Conservation (phyloP, 2,888 invertebrate genomes). For the Coleophora deauratella region DNA sequence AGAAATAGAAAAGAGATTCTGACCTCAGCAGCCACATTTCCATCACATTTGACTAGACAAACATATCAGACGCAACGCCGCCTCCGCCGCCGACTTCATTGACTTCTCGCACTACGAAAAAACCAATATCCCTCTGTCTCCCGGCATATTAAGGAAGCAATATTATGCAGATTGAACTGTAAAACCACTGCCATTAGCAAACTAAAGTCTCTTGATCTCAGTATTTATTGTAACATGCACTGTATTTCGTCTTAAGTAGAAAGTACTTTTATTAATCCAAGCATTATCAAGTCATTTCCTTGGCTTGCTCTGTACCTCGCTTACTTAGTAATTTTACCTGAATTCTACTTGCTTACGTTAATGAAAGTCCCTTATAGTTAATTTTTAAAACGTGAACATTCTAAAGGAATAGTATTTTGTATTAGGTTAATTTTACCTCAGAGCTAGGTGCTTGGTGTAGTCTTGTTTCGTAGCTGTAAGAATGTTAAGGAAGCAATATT, state of each 20-base stretch:
- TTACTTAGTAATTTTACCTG: too few species aligned
- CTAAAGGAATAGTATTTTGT: neutral
- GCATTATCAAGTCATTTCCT: too few species aligned
- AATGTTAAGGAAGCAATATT: conserved; percentile 74
- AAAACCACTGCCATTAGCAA: conserved; percentile 19
- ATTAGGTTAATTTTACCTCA: neutral
- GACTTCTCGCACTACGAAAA: conserved; percentile 57
- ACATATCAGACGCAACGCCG: conserved; percentile 48
- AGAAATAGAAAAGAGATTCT: conserved; percentile 28
- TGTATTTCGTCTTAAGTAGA: too few species aligned
- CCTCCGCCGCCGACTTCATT: conserved; percentile 53
- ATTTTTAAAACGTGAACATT: neutral
- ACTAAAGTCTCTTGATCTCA: neutral
- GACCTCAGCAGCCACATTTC: conserved; percentile 44
- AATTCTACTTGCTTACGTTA: too few species aligned
- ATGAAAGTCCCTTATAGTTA: too few species aligned
- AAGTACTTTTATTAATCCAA: too few species aligned
- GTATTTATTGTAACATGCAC: too few species aligned
- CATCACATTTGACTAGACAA: conserved; percentile 72
- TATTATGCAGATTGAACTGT: conserved; percentile 58
- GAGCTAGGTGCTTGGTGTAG: neutral
- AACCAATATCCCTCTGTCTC: conserved; percentile 58
- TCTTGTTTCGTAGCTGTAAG: conserved; percentile 48
- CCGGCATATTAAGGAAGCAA: conserved; percentile 67
- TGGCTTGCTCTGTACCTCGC: too few species aligned